A percentile compares a stretch with the other conserved stretches of the same genome.
Conservation (phyloP, 2,888 invertebrate genomes). For the Acanthosepion lycidas region DNA sequence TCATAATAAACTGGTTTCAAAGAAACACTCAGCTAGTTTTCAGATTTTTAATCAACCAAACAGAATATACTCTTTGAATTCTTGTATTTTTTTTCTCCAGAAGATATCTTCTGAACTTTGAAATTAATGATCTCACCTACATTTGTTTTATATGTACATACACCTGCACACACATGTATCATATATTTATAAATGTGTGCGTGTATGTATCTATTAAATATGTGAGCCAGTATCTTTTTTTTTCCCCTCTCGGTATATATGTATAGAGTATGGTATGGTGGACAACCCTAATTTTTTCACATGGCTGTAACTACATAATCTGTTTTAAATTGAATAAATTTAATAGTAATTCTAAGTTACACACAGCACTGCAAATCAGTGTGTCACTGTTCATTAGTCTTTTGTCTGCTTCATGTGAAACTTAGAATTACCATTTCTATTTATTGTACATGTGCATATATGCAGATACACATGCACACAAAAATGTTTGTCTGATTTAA, state of each 20-base stretch:
- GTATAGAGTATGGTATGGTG: not conserved
- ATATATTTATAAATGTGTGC: conserved; percentile 21
- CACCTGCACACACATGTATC: not conserved
- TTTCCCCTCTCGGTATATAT: not conserved
- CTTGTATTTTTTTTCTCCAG: not conserved
- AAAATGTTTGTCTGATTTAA: not conserved
- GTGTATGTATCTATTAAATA: not conserved
- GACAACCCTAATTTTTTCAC: not conserved
- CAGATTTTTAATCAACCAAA: not conserved
- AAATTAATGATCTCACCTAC: conserved; percentile 24
- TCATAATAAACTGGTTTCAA: not conserved
- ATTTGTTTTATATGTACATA: conserved; percentile 33
- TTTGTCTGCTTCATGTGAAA: too few relatives aligned
- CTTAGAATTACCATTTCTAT: too few relatives aligned
- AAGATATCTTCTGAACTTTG: not conserved
- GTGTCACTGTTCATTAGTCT: too few relatives aligned
- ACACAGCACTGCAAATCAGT: too few relatives aligned
- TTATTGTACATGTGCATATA: conserved; percentile 24
- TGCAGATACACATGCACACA: not conserved
- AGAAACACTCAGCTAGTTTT: not conserved
- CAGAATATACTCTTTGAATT: not conserved
- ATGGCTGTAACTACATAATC: not conserved
- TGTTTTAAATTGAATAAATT: too few relatives aligned
- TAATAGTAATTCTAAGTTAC: too few relatives aligned
- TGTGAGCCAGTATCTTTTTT: not conserved